Percentiles rank a stretch among this genome's conserved stretches.
phyloP scores from a whole-genome alignment of 2,113 vertebrate genomes.

The Dasyurus viverrinus region DNA sequence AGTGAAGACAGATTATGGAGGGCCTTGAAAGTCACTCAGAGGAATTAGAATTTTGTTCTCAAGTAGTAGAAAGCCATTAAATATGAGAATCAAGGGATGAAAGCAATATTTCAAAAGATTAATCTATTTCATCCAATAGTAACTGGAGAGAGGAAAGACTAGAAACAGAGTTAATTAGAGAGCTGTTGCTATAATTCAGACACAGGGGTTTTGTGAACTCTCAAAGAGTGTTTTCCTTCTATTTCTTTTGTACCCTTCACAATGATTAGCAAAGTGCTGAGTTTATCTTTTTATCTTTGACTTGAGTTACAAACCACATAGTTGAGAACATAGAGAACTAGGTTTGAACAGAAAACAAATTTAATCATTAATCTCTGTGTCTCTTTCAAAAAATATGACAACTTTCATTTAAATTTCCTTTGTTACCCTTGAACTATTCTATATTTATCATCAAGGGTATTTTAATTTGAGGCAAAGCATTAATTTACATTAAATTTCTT shows the following conservation, averaged over 20 bases:
- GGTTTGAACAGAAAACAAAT: not conserved
- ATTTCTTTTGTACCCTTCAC: slow-evolving; percentile 1
- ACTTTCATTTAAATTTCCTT: slow-evolving; percentile 16
- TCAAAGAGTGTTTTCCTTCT: slow-evolving; percentile 25
- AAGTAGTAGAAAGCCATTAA: not conserved
- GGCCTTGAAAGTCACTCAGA: not conserved
- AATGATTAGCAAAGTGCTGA: not conserved
- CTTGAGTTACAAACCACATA: not conserved
- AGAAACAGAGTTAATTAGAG: not conserved
- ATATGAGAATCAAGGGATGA: not conserved
- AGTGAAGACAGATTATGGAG: not conserved
- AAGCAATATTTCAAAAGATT: not conserved
- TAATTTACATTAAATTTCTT: slow-evolving; percentile 24
- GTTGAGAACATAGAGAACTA: not conserved
- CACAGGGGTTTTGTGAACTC: not conserved
- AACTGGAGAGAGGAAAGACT: not conserved
- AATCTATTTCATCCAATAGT: not conserved
- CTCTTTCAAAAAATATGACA: not conserved
- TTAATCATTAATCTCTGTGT: not conserved
- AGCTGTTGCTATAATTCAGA: not conserved
- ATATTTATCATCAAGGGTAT: not conserved
- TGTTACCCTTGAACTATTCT: not conserved
- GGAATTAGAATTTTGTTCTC: not conserved
- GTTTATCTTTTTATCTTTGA: not conserved
- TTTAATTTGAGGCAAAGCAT: not conserved